Conservation (phyloP, 2,797 vertebrate species). For the Macrochelys suwanniensis region DNA sequence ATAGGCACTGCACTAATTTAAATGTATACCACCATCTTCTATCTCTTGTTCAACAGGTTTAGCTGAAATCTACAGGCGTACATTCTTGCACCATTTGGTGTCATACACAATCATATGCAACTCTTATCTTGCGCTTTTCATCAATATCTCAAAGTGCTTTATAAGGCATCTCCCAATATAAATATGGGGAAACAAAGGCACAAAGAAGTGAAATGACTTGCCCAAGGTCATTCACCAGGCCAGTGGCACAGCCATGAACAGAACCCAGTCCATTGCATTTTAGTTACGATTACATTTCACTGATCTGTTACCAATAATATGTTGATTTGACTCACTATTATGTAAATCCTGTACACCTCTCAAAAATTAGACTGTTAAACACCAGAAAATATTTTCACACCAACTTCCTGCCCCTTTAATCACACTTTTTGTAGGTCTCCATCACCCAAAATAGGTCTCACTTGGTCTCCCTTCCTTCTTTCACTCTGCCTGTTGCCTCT, state of each 20-base stretch:
- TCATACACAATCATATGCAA: not conserved
- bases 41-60: not conserved
- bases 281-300: not conserved
- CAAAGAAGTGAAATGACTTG: not conserved
- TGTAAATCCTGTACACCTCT: not conserved
- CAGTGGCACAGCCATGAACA: not conserved
- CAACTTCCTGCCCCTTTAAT: not conserved
- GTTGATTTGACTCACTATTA: not conserved
- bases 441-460: not conserved
- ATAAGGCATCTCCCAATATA: not conserved
- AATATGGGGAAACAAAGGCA: not conserved
- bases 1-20: not conserved
- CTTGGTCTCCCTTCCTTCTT: not conserved
- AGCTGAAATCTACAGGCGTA: not conserved
- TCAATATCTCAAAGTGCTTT: not conserved
- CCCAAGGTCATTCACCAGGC: not conserved
- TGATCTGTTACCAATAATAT: not conserved
- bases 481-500: not conserved
- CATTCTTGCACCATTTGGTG: not conserved
- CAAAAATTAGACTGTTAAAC: not conserved
- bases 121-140: not conserved
- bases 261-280: not conserved
- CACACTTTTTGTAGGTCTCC: fast-evolving
- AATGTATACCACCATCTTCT: not conserved
- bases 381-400: not conserved